These are phyloP conservation scores for Dreissena rostriformis DNA, from an alignment of 1,140 invertebrate species.

Conservation along the genomic window DNA sequence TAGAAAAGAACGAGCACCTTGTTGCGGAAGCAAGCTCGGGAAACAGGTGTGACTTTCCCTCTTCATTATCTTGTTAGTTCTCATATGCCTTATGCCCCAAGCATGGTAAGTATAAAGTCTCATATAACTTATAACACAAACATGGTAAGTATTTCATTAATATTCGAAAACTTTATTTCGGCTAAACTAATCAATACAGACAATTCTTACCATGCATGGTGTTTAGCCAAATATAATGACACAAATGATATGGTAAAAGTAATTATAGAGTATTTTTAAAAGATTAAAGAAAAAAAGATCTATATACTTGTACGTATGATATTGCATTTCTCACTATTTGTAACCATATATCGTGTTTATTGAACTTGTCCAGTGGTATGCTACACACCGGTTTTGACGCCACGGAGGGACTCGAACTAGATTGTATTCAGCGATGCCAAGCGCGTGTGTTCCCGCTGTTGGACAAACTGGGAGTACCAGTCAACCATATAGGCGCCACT, in stretches of 20 bases:
- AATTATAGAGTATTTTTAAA: too few relatives aligned
- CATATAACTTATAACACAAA: not conserved
- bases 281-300: too few relatives aligned
- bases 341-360: too few relatives aligned
- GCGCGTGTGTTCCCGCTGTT: conserved; percentile 61
- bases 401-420: conserved; percentile 59
- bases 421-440: conserved; percentile 67
- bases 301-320: too few relatives aligned
- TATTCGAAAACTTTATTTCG: not conserved
- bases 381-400: conserved; percentile 75
- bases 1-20: conserved; percentile 70
- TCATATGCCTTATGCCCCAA: not conserved
- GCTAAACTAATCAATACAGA: too few relatives aligned
- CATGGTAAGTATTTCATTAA: not conserved
- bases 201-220: too few relatives aligned
- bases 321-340: too few relatives aligned
- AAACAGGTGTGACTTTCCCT: conserved; percentile 66
- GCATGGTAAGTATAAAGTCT: too few relatives aligned
- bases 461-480: conserved; percentile 63
- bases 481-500: conserved; percentile 63
- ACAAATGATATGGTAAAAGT: too few relatives aligned
- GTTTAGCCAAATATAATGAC: too few relatives aligned
- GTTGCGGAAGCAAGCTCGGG: conserved; percentile 71
- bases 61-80: not conserved
- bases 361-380: conserved; percentile 68